Conservation (phyloP, 2,888 invertebrate genomes). For the Timema cristinae region DNA sequence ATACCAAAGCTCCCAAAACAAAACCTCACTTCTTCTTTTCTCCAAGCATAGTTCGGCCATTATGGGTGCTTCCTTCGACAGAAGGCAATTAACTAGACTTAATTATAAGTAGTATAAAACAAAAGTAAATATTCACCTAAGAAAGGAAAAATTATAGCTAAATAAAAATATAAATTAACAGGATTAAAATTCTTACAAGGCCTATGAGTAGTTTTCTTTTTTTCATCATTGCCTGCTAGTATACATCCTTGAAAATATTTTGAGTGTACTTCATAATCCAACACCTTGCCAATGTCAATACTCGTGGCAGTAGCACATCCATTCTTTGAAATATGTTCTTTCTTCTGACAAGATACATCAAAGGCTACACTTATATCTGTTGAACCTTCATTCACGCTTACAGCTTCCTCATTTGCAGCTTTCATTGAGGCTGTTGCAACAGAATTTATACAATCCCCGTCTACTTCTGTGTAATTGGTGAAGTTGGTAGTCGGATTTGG, state of each 20-base stretch:
- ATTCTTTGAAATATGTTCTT: not conserved
- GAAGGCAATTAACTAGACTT: too few species aligned
- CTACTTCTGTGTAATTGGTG: constrained; percentile 5
- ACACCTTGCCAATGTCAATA: constrained; percentile 10
- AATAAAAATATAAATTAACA: too few species aligned
- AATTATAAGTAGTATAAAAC: too few species aligned
- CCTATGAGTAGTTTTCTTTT: not conserved
- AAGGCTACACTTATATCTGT: constrained; percentile 1
- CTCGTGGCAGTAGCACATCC: not conserved
- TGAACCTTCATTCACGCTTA: constrained; percentile 1
- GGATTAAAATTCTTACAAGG: too few species aligned
- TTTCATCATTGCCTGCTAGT: not conserved
- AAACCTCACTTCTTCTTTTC: too few species aligned
- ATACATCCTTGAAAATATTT: constrained; percentile 10
- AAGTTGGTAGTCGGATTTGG: not conserved
- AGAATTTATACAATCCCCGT: not conserved
- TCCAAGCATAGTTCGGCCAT: too few species aligned
- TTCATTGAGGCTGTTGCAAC: constrained; percentile 3
- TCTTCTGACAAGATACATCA: not conserved
- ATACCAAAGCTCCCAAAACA: too few species aligned
- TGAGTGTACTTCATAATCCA: not conserved
- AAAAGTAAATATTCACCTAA: too few species aligned
- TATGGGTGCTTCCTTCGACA: too few species aligned
- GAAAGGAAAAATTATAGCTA: too few species aligned
- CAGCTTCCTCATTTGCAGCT: constrained; percentile 3